Evolutionary conservation across 2,113 vertebrate species (phyloP), one percentile per base, ranked within the genome.

Genomic region (Cyprinodon variegatus): DNA sequence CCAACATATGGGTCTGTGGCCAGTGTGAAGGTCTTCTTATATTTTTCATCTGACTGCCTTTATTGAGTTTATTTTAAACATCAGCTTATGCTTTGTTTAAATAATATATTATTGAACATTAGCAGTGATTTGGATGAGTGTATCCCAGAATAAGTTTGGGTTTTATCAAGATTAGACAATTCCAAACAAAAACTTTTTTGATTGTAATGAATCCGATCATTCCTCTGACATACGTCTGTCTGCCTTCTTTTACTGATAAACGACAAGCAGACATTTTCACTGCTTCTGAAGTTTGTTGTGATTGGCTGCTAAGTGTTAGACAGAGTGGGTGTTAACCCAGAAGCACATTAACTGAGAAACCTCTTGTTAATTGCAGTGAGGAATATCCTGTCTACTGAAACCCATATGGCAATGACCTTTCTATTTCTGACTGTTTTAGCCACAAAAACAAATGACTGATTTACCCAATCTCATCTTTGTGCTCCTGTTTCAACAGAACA

Each of bases 401-500:
- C 50, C 37, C 59, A 74, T 43, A 66, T 72, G 11, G 78, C 64
- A 82, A 65, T 50, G 15, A 10, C n/a, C 76, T 83, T 79, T 48
- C 41, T 61, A 79, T 72, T 78, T 79, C 53, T 39, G 57, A 14
- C 22, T 80, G 75, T 65, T 79, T 8, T 79, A 69, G 17, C 6
- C 43, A 70, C 5, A 2, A 37, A 38, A 20, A n/a, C 36, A 17
- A 10, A 17, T 8, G 71, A 8, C 70, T 77, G 22, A 50, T 76
- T 20, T 4, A 8, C 67, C 41, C 36, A 57, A 43, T 15, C 39
- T 22, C 17, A 6, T 82, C 5, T 84, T 41, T 29, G n/a, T 81
- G 13, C 43, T 68, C 60, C 0, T 89, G 85, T 83, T 90, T 78
- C 68, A 89, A 66, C 92, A 98, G 97, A 93, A 68, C 76, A 91